Conservation (phyloP, 1,140 invertebrate genomes). For the Neelides sp. region DNA sequence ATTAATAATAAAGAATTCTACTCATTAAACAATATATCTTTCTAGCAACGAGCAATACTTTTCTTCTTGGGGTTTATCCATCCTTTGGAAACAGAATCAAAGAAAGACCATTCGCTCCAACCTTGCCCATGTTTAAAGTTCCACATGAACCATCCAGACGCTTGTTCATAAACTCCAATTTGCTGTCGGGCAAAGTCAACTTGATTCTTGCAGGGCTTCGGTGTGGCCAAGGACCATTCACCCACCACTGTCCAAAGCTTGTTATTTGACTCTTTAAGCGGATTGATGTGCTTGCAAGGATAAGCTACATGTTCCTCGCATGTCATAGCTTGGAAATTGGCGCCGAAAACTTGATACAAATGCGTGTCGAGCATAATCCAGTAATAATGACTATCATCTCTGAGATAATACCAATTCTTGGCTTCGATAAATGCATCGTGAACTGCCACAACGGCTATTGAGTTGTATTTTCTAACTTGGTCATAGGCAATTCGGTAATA, state of each 20-base stretch:
- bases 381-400: slow-evolving; percentile 23
- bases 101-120: slow-evolving; percentile 20
- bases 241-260: slow-evolving; percentile 25
- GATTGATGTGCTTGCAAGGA: not conserved
- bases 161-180: slow-evolving; percentile 23
- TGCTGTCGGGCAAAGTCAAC: slow-evolving; percentile 20
- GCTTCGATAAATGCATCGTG: slow-evolving; percentile 27
- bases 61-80: slow-evolving; percentile 20
- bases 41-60: no score
- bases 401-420: slow-evolving; percentile 26
- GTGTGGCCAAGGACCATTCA: slow-evolving; percentile 25
- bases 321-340: not conserved
- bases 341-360: slow-evolving; percentile 17
- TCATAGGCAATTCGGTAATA: slow-evolving; percentile 21
- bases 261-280: not conserved
- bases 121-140: slow-evolving; percentile 18
- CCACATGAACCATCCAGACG: slow-evolving; percentile 24
- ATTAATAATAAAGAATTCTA: no score
- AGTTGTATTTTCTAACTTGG: slow-evolving; percentile 16
- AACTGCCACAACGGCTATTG: slow-evolving; percentile 19
- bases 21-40: no score
- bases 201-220: slow-evolving; percentile 8
- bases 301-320: slow-evolving; percentile 7
- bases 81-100: slow-evolving; percentile 1
- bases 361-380: slow-evolving; percentile 18